Percentiles rank a stretch among this genome's conserved stretches.
Evolutionary conservation across 2,888 invertebrate genomes (phyloP).

Genomic region (Drosophila dives): DNA sequence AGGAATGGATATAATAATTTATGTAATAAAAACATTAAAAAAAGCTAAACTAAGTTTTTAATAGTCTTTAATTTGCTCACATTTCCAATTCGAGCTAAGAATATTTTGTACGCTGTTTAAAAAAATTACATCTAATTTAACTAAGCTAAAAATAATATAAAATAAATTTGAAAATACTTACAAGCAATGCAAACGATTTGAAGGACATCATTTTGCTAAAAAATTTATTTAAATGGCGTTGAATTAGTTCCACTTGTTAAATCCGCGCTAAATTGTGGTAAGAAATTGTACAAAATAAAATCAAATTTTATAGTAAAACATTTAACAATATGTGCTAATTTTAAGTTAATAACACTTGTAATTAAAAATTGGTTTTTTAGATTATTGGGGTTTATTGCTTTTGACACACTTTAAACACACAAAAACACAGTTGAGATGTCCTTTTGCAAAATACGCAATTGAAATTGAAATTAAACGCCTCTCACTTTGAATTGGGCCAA

Average conservation of each 20-base stretch:
- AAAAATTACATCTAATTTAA: background rate
- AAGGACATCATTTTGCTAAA: conserved; percentile 69
- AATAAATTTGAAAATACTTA: conserved; percentile 54
- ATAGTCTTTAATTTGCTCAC: background rate
- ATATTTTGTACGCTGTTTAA: background rate
- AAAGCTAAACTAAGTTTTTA: background rate
- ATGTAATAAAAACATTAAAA: background rate
- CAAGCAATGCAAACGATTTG: conserved; percentile 68
- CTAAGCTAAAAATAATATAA: background rate
- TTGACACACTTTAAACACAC: conserved; percentile 18
- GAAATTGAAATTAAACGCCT: conserved; percentile 25
- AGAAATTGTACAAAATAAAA: conserved; percentile 20
- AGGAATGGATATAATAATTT: background rate
- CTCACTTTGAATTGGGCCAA: conserved; percentile 49
- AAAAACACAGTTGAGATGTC: conserved; percentile 31
- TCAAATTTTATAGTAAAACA: background rate
- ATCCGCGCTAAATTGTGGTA: conserved; percentile 41
- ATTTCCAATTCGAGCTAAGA: background rate
- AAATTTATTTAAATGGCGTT: conserved; percentile 33
- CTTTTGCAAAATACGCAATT: conserved; percentile 39
- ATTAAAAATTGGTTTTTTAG: conserved; percentile 1
- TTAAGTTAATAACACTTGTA: conserved; percentile 14
- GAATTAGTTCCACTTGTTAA: conserved; percentile 24
- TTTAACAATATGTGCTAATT: background rate
- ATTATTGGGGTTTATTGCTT: background rate